Evolutionary conservation across 2,113 vertebrate species (phyloP).

Genomic region (Xiphophorus hellerii): DNA sequence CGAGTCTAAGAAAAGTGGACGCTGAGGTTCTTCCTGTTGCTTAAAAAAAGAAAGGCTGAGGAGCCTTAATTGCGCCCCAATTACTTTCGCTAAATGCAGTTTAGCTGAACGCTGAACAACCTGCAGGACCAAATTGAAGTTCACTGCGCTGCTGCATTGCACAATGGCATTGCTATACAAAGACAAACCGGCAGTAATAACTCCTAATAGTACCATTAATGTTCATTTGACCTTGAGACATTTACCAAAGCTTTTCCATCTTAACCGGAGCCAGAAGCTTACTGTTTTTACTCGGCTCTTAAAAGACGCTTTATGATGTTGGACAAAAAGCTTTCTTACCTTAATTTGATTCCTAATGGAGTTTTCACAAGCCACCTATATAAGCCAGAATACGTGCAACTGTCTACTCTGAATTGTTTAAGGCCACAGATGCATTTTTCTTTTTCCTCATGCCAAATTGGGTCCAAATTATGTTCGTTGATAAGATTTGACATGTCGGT

Average conservation of each 20-base stretch:
- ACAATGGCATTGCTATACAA: slow-evolving; percentile 42
- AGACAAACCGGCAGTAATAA: slow-evolving; percentile 61
- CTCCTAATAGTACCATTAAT: slow-evolving; percentile 66
- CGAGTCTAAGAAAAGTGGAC: slow-evolving; percentile 8
- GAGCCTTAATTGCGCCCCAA: slow-evolving; percentile 54
- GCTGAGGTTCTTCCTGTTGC: slow-evolving; percentile 32
- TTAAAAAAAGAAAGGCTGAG: slow-evolving; percentile 50
- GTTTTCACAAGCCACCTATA: slow-evolving; percentile 1
- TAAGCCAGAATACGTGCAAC: background rate
- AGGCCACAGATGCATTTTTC: slow-evolving; percentile 24
- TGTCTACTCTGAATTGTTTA: slow-evolving; percentile 22
- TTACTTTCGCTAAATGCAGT: slow-evolving; percentile 50
- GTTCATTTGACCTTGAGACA: slow-evolving; percentile 47
- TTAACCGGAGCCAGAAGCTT: slow-evolving; percentile 17
- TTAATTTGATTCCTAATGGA: slow-evolving; percentile 16
- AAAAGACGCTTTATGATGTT: slow-evolving; percentile 13
- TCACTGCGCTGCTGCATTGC: slow-evolving; percentile 6
- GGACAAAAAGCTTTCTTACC: slow-evolving; percentile 7
- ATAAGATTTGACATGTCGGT: slow-evolving; percentile 62
- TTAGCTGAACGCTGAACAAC: slow-evolving; percentile 46
- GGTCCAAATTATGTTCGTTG: slow-evolving; percentile 33
- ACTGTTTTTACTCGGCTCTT: slow-evolving; percentile 34
- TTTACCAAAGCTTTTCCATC: slow-evolving; percentile 44
- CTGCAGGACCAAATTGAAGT: slow-evolving; percentile 26
- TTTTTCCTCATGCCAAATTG: slow-evolving; percentile 55